Conservation (phyloP, 2,797 vertebrate species). For the Acipenser ruthenus region DNA sequence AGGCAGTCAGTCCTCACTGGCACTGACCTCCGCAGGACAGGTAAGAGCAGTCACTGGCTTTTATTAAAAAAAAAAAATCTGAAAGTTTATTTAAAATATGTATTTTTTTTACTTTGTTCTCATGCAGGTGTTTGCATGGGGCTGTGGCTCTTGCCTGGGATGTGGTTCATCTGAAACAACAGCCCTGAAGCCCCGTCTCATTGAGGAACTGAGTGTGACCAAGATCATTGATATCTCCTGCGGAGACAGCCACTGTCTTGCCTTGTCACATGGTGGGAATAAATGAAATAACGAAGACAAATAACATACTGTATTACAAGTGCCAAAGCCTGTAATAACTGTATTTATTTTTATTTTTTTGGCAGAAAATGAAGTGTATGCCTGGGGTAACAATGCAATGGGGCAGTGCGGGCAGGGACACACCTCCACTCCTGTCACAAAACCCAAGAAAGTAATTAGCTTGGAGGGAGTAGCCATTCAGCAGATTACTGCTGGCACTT, state of each 20-base stretch:
- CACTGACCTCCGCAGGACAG: conserved; percentile 72
- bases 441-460: conserved; percentile 69
- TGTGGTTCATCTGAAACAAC: conserved; percentile 71
- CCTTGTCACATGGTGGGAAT: conserved; percentile 63
- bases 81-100: too few relatives aligned
- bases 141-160: conserved; percentile 70
- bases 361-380: conserved; percentile 69
- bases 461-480: conserved; percentile 66
- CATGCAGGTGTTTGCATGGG: conserved; percentile 66
- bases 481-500: conserved; percentile 72
- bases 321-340: not conserved
- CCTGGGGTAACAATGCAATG: conserved; percentile 77
- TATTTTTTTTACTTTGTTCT: conserved; percentile 6
- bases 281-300: not conserved
- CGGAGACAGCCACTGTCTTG: conserved; percentile 71
- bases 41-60: conserved; percentile 29
- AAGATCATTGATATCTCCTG: conserved; percentile 72
- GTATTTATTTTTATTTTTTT: conserved; percentile 10
- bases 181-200: conserved; percentile 60
- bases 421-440: conserved; percentile 68
- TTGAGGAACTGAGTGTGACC: conserved; percentile 66
- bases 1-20: conserved; percentile 70
- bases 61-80: too few relatives aligned
- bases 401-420: conserved; percentile 74
- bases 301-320: not conserved